Evolutionary conservation across 2,113 vertebrate genomes (phyloP).

Genomic region (Scortum barcoo): DNA sequence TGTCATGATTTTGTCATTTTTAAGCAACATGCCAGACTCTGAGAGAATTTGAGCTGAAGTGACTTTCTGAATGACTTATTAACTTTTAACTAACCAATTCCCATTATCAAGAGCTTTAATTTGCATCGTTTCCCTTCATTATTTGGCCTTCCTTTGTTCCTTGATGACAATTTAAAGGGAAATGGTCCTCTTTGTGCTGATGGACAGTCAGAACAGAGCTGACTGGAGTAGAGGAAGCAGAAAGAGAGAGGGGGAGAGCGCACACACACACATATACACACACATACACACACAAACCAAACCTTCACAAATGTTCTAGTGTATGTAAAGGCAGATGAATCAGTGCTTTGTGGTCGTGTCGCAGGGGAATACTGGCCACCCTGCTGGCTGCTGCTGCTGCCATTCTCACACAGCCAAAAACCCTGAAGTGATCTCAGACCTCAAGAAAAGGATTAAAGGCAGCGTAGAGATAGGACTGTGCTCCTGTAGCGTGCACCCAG

Average conservation of each 20-base stretch:
- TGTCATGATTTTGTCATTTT: too few species aligned
- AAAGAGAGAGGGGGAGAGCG: not conserved
- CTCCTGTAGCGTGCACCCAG: not conserved
- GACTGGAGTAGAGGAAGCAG: slow-evolving; percentile 1
- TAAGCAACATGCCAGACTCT: too few species aligned
- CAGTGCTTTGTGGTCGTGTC: slow-evolving; percentile 64
- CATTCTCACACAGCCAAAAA: slow-evolving; percentile 25
- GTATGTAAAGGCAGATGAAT: slow-evolving; percentile 71
- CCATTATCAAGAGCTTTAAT: too few species aligned
- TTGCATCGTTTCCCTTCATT: not conserved
- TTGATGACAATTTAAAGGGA: not conserved
- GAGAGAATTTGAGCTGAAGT: not conserved
- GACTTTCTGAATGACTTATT: not conserved
- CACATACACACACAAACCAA: slow-evolving; percentile 8
- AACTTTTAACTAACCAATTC: too few species aligned
- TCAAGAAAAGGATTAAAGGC: not conserved
- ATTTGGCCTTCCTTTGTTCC: not conserved
- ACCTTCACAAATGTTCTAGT: slow-evolving; percentile 49
- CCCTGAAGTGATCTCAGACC: slow-evolving; percentile 7
- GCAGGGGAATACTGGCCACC: slow-evolving; percentile 58
- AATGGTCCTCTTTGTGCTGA: not conserved
- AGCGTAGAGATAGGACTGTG: not conserved
- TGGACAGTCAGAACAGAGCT: not conserved
- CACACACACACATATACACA: not conserved
- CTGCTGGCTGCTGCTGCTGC: slow-evolving; percentile 42